Percentiles rank a stretch among this genome's conserved stretches.
phyloP scores from a whole-genome alignment of 1,140 invertebrate genomes.

The Nixonia krombeini region DNA sequence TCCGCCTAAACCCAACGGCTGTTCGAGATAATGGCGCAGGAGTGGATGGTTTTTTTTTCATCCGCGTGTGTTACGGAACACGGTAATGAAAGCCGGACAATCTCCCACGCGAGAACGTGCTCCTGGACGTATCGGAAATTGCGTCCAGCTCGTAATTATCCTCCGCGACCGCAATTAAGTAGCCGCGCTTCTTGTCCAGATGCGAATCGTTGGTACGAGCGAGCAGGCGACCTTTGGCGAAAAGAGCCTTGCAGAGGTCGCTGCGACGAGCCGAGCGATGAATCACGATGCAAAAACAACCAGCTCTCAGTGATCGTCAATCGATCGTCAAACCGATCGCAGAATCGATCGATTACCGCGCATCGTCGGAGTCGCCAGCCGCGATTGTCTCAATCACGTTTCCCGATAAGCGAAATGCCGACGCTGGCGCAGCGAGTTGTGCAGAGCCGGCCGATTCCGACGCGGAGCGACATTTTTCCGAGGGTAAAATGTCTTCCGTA shows the following conservation, averaged over 20 bases:
- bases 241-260: too few relatives aligned
- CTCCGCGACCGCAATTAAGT: constrained; percentile 41
- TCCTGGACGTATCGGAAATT: constrained; percentile 44
- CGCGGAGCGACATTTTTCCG: constrained; percentile 22
- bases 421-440: constrained; percentile 20
- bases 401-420: constrained; percentile 41
- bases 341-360: too few relatives aligned
- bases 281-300: neutral
- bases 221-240: constrained; percentile 15
- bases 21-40: constrained; percentile 24
- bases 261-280: too few relatives aligned
- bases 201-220: neutral
- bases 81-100: constrained; percentile 35
- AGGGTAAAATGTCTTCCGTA: constrained; percentile 34
- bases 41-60: constrained; percentile 27
- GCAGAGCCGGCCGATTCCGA: constrained; percentile 13
- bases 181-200: constrained; percentile 34
- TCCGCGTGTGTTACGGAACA: constrained; percentile 35
- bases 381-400: constrained; percentile 29
- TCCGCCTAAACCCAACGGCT: too few relatives aligned
- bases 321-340: too few relatives aligned
- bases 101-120: constrained; percentile 25
- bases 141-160: constrained; percentile 48
- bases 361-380: constrained; percentile 22
- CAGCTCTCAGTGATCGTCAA: too few relatives aligned